Evolutionary conservation across 2,113 vertebrate genomes (phyloP), one percentile per base, ranked within the genome.

Genomic region (Vidua macroura): DNA sequence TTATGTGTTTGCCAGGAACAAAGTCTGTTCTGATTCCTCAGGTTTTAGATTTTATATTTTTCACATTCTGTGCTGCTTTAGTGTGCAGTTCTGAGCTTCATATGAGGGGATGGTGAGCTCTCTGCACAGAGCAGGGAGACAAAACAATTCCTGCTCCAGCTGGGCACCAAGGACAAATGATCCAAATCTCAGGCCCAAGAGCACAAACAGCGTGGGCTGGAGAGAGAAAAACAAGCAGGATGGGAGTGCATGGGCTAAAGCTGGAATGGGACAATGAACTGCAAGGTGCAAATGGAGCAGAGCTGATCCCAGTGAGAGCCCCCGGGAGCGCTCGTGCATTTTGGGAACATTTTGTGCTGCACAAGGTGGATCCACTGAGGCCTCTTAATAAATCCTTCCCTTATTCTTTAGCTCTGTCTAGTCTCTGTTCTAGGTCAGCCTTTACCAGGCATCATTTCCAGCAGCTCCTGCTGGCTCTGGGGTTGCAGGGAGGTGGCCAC

Each of bases 401-500:
- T 17, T 35, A 35, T 35, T 25, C n/a, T 35, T 2, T 25, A 25
- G 7, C 16, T 52, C 27, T 30, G 27, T 7, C 51, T 6, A 30
- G 51, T 6, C 23, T 35, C 56, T 59, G 5, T 8, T 35, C 10
- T 6, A 25, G 23, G 10, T 37, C 15, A 59, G 56, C 56, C 56
- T 59, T 25, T n/a, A 23, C n/a, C 23, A 25, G n/a, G 23, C n/a
- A 37, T 16, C 58, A 6, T 24, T 59, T 37, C 52, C 64, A 86
- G 88, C 81, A 81, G 77, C 94, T 91, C 46, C 84, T 37, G 64
- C 55, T 66, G 3, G 2, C 84, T 66, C 90, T 64, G 63, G 24
- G 4, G 3, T 7, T 13, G 25, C 67, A 33, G 44, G 67, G 52
- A 37, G 56, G 55, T 0, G 0, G 16, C 1, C 0, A 2, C 64